phyloP scores from a whole-genome alignment of 2,797 vertebrate genomes.

The Uromys caudimaculatus region DNA sequence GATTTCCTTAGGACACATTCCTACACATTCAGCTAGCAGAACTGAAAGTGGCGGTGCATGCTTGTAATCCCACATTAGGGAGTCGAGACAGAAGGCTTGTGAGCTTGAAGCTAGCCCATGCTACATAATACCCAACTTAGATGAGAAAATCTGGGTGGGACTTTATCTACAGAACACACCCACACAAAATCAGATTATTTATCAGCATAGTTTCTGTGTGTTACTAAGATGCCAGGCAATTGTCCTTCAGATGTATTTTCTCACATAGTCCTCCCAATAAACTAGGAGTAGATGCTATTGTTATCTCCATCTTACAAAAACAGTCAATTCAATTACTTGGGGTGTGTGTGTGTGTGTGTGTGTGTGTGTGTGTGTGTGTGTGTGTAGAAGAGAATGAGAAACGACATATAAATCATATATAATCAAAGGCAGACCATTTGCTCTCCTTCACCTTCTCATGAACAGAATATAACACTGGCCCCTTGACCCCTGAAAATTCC shows the following conservation, averaged over 20 bases:
- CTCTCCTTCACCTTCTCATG: neutral
- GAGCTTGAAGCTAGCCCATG: neutral
- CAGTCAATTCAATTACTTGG: conserved; percentile 4
- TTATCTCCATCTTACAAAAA: conserved; percentile 8
- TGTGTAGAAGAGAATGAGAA: neutral
- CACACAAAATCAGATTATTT: neutral
- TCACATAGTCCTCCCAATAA: conserved; percentile 1
- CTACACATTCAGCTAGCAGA: neutral
- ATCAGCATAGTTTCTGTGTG: neutral
- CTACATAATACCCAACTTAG: neutral
- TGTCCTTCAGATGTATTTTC: neutral
- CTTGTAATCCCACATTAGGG: neutral
- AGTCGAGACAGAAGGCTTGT: neutral
- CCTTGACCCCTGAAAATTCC: neutral
- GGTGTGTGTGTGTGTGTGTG: neutral
- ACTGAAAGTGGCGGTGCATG: too few relatives aligned
- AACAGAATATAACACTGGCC: neutral
- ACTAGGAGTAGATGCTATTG: neutral
- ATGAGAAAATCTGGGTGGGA: neutral
- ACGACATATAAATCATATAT: neutral
- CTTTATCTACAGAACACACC: neutral
- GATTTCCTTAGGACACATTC: neutral
- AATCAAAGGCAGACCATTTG: neutral
- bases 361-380: too few relatives aligned
- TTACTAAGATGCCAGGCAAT: neutral